phyloP scores from a whole-genome alignment of 1,140 invertebrate species.

The Orchestia grillus region DNA sequence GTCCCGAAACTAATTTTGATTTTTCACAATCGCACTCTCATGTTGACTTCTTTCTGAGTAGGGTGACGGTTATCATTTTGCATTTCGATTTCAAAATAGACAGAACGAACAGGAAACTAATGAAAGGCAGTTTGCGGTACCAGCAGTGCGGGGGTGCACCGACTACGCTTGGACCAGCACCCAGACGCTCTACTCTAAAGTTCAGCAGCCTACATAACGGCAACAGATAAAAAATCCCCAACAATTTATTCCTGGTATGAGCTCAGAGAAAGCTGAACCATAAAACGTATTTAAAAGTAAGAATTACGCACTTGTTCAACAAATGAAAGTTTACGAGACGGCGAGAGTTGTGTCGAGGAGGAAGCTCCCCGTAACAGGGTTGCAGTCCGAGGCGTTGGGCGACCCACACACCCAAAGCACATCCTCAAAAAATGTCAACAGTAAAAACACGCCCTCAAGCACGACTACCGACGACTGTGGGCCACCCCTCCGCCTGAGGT shows the following conservation, averaged over 20 bases:
- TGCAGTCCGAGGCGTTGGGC: too few species aligned
- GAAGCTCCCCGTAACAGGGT: not conserved
- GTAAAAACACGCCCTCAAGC: not conserved
- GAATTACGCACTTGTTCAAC: not conserved
- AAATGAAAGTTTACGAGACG: not conserved
- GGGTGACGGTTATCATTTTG: not conserved
- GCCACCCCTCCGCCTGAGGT: not conserved
- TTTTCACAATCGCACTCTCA: not conserved
- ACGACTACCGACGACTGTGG: not conserved
- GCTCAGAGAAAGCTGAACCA: not conserved
- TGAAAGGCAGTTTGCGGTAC: not conserved
- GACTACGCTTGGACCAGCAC: not conserved
- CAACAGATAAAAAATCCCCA: not conserved
- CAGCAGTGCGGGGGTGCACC: not conserved
- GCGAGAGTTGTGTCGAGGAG: not conserved
- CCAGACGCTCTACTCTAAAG: not conserved
- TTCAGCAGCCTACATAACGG: not conserved
- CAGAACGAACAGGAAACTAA: not conserved
- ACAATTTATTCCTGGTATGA: not conserved
- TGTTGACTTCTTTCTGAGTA: not conserved
- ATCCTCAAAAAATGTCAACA: not conserved
- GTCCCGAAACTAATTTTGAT: not conserved
- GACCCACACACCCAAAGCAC: not conserved
- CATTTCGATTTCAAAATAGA: not conserved
- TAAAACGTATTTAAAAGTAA: not conserved